Base-by-base conservation (phyloP, 2,797 vertebrate genomes). In the Pseudomugil gertrudae region DNA sequence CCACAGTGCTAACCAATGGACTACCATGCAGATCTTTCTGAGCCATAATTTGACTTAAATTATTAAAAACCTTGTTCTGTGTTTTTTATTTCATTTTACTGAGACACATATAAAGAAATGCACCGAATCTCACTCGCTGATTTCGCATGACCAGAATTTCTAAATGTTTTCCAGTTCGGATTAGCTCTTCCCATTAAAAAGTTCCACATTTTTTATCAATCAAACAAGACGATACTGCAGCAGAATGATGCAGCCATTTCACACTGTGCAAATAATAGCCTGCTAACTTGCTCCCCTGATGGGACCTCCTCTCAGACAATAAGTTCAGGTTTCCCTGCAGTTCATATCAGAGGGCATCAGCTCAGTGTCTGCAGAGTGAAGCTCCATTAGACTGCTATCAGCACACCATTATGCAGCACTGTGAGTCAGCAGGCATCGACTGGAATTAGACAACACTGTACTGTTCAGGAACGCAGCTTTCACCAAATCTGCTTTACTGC, bases 351-450 rank as follows among this genome's bases (percentile, higher is more conserved):
- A 68, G 71, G 64, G 33, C 73, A 69, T 55, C 57, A 54, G 76
- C 81, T 79, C 62, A 17, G 56, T 26, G 55, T 66, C 69, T 69
- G 78, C 67, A 5, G 59, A 74, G 64, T 29, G 75, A 74, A 3
- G 35, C 56, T 38, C 60, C 75, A 77, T 69, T 73, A 76, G 50
- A 36, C 78, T 66, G 79, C 30, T 75, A 55, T 84, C 74, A 80
- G 72, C 68, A 65, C 64, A 57, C 51, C 9, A 1, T 26, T 63
- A 79, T 86, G 83, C 86, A 85, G 83, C 81, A 83, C 69, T 11
- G 66, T 89, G 87, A 89, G 85, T 88, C 87, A 90, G 87, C 89
- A 86, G 64, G 59, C 65, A 38, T 24, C n/a, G 4, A 53, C 55
- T 59, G 78, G 80, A 88, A 81, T 26, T 51, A 59, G 14, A 69